Percentiles rank a stretch among this genome's conserved stretches.
These are phyloP conservation scores for Pristionchus entomophagus DNA, from an alignment of 2,888 invertebrate genomes.

Conservation along the genomic window DNA sequence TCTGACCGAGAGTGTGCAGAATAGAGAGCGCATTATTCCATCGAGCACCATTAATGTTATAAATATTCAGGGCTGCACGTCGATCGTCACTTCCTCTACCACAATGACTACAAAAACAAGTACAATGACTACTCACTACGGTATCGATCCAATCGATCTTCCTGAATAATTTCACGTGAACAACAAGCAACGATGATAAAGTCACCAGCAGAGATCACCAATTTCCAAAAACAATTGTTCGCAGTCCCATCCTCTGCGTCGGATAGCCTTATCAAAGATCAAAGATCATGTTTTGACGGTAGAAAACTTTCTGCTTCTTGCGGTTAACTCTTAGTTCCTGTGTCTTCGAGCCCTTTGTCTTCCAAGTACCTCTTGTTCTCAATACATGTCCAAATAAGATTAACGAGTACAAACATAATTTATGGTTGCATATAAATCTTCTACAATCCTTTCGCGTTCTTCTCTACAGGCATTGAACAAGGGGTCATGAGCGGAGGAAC, in stretches of 20 bases:
- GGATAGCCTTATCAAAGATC: neutral
- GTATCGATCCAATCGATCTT: neutral
- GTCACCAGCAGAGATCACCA: neutral
- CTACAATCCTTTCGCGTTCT: constrained; percentile 36
- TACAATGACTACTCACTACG: too few species aligned
- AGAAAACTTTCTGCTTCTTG: neutral
- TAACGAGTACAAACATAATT: neutral
- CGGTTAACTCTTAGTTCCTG: neutral
- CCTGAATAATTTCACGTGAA: neutral
- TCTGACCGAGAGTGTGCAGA: too few species aligned
- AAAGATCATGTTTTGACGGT: too few species aligned
- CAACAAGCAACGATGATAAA: neutral
- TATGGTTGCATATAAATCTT: constrained; percentile 26
- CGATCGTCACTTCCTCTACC: neutral
- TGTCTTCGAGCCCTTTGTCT: neutral
- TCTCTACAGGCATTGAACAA: constrained; percentile 32
- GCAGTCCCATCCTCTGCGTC: neutral
- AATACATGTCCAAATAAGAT: neutral
- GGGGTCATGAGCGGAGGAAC: constrained; percentile 19
- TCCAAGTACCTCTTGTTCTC: neutral
- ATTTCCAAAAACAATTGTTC: neutral
- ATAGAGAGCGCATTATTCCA: too few species aligned
- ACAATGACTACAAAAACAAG: too few species aligned
- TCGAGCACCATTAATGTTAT: neutral
- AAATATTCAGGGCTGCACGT: neutral